Evolutionary conservation across 2,113 vertebrate species (phyloP), one percentile per base, ranked within the genome.

Genomic region (Pelobates fuscus): DNA sequence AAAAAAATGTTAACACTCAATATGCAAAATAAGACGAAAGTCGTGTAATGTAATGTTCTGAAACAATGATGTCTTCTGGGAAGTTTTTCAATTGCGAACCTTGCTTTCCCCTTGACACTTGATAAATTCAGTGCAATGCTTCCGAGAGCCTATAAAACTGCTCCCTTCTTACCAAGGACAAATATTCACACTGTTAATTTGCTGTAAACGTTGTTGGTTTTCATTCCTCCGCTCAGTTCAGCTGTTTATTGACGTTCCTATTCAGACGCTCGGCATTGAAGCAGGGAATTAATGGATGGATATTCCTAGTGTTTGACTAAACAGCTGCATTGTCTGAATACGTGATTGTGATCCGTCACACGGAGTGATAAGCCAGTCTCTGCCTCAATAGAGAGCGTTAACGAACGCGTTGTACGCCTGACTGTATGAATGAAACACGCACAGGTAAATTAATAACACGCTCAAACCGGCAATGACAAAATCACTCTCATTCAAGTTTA

Each of bases 291-390:
- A 20, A 65, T 65, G 32, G n/a, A 24, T 23, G 21, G 18, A 65
- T 41, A 43, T 43, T 65, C 32, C 5, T 4, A 20, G 32, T 65
- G 32, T 65, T 65, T 21, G 62, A 43, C 32, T 65, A 24, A 43
- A 65, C 62, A 43, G 32, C 21, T 5, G 32, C 62, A 65, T 65
- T 41, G 62, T 65, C 32, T 65, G 32, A 21, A 43, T 43, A 20
- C 10, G 62, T 65, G 30, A 41, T 17, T 23, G 23, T n/a, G 2
- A 65, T 65, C 20, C 62, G 20, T 65, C 62, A 65, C 62, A n/a
- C 32, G 32, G n/a, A 20, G 62, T 43, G 30, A 65, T 65, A 65
- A 65, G 32, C 37, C n/a, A 21, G n/a, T 17, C 29, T 44, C 32
- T 65, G 30, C 62, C 20, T 20, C n/a, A 43, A 32, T 27, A 37